Conservation (phyloP, 1,140 invertebrate species). For the Probaryconus sp. region DNA sequence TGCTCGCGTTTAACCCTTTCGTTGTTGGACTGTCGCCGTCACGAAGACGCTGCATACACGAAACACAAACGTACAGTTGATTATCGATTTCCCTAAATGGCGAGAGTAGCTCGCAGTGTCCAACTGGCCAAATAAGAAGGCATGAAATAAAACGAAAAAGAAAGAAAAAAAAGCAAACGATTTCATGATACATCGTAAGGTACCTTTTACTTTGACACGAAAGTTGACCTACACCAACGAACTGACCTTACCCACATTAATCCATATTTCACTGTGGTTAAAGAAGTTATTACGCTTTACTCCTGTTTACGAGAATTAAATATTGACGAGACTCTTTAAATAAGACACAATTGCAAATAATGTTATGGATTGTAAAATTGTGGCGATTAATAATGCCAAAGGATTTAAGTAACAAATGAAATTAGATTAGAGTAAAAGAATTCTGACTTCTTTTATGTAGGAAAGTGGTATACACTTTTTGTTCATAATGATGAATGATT, state of each 20-base stretch:
- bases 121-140: constrained; percentile 2
- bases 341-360: too few relatives aligned
- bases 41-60: constrained; percentile 7
- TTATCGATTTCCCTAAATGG: constrained; percentile 54
- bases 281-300: too few relatives aligned
- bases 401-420: too few relatives aligned
- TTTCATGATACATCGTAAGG: not conserved
- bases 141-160: constrained; percentile 2
- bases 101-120: constrained; percentile 25
- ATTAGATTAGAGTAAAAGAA: too few relatives aligned
- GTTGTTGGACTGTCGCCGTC: constrained; percentile 1
- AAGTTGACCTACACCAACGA: constrained; percentile 2
- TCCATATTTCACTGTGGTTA: too few relatives aligned
- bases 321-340: too few relatives aligned
- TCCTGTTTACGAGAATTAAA: too few relatives aligned
- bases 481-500: too few relatives aligned
- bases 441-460: too few relatives aligned
- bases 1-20: constrained; percentile 23
- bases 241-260: not conserved
- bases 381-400: too few relatives aligned
- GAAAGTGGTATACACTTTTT: too few relatives aligned
- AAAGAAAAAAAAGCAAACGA: not conserved
- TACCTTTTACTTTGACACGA: not conserved
- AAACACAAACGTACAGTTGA: constrained; percentile 33
- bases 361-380: too few relatives aligned